Base-by-base conservation (phyloP, 2,888 invertebrate species). In the Sympetrum striolatum region DNA sequence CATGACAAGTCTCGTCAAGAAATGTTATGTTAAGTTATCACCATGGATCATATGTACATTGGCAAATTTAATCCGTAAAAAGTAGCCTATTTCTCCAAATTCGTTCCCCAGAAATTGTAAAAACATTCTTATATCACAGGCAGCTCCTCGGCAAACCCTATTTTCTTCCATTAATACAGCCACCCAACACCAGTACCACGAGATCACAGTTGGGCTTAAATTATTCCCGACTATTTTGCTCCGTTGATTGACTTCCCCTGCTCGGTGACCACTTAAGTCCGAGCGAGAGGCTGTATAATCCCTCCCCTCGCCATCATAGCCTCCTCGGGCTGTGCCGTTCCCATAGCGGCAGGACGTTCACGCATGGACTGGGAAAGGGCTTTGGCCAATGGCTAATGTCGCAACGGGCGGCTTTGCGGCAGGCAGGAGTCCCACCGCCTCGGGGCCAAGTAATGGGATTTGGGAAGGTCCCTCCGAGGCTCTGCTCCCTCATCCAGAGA, bases 311-410 rank as follows among this genome's bases (percentile, higher is more conserved):
- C n/a, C 44, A 10, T 44, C 22, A 35, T 31, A 44, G 14, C 31
- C 31, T 39, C n/a, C 82, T 25, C 53, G 31, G 12, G 22, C 35
- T 15, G 12, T 25, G n/a, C 82, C 18, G 31, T 82, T 82, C 82
- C 58, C 82, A 82, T 58, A 35, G 58, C 82, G 25, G 53, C 31
- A 31, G 35, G 35, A 35, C 48, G 81, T 81, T 81, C 81, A 82
- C 82, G 82, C 58, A 60, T 82, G 82, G 53, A 15, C 35, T 82
- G 58, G 64, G 25, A 64, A 25, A 25, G 35, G 35, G 82, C 25
- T 82, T 82, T 82, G 82, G 82, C 82, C 82, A 82, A 82, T 35
- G 82, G 82, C 82, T 82, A 82, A 82, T 82, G 82, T 82, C 82
- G 58, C 82, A 82, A 35, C 82, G 53, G 58, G 35, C 35, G 82